Evolutionary conservation across 2,113 vertebrate species (phyloP), one percentile per base, ranked within the genome.

Genomic region (Perca schrenkii): DNA sequence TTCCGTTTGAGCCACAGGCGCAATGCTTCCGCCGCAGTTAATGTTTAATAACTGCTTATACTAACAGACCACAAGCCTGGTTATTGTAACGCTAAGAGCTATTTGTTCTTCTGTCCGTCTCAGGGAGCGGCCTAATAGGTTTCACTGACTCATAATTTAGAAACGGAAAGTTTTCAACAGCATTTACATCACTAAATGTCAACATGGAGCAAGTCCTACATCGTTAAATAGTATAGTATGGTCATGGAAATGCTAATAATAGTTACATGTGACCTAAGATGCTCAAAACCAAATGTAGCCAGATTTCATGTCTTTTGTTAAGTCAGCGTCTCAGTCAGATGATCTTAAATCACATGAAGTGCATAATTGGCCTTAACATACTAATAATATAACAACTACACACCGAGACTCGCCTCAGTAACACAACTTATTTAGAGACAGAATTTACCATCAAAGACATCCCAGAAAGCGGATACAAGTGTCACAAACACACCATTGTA

Each of bases 131-230:
- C 68, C 53, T 36, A 6, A 62, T 50, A 2, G 21, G 1, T 69
- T 75, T 76, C 43, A 77, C 1, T 60, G 49, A 10, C 19, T 73
- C 69, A 76, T 61, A 63, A 54, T 83, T 56, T 54, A 15, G 21
- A 28, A 34, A 34, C 31, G 25, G 52, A 16, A 40, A 40, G 2
- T 40, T 47, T 52, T 52, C 11, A 31, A 69, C 47, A 36, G 28
- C 11, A 70, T 34, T 52, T n/a, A 52, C 31, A 67, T 17, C 3
- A 28, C 14, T 16, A 8, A n/a, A 63, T 43, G 12, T 25, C 8
- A 65, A 25, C 8, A 25, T 15, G 6, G 8, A 65, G 6, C 14
- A 66, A 17, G 40, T 67, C 22, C 47, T 19, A 19, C 46, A 28
- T 19, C 11, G 46, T 49, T 11, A 17, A 25, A 64, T 64, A 63